phyloP scores from a whole-genome alignment of 2,888 invertebrate genomes.

The Flabesymbios commensalis region DNA sequence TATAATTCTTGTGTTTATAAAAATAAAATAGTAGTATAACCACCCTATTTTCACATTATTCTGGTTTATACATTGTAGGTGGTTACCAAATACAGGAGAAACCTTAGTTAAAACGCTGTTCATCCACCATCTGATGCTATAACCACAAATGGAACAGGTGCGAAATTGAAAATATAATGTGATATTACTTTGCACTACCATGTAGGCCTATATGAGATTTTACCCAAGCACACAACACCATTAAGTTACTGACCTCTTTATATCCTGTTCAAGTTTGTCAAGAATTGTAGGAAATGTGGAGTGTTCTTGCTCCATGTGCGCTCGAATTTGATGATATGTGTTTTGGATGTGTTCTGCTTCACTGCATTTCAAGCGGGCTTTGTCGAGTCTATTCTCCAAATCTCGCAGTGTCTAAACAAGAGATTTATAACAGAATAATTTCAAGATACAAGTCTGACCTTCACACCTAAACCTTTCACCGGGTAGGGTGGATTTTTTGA shows the following conservation, averaged over 20 bases:
- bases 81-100: too few species aligned
- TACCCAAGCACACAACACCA: neutral
- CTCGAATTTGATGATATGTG: slow-evolving; percentile 60
- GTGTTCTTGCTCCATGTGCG: slow-evolving; percentile 56
- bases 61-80: too few species aligned
- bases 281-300: slow-evolving; percentile 55
- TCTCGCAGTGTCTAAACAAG: slow-evolving; percentile 50
- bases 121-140: too few species aligned
- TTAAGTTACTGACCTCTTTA: slow-evolving; percentile 37
- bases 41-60: too few species aligned
- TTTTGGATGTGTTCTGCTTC: slow-evolving; percentile 60
- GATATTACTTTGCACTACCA: too few species aligned
- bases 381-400: slow-evolving; percentile 51
- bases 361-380: slow-evolving; percentile 56
- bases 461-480: neutral
- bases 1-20: too few species aligned
- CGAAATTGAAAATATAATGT: too few species aligned
- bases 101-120: too few species aligned
- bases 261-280: slow-evolving; percentile 57
- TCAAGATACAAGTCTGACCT: neutral
- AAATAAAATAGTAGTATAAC: too few species aligned
- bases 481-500: too few species aligned
- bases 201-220: too few species aligned
- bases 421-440: neutral
- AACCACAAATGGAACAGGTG: too few species aligned